Evolutionary conservation across 2,888 invertebrate genomes (phyloP), one percentile per base, ranked within the genome.

Genomic region (Gymnoscelis rufifasciata): DNA sequence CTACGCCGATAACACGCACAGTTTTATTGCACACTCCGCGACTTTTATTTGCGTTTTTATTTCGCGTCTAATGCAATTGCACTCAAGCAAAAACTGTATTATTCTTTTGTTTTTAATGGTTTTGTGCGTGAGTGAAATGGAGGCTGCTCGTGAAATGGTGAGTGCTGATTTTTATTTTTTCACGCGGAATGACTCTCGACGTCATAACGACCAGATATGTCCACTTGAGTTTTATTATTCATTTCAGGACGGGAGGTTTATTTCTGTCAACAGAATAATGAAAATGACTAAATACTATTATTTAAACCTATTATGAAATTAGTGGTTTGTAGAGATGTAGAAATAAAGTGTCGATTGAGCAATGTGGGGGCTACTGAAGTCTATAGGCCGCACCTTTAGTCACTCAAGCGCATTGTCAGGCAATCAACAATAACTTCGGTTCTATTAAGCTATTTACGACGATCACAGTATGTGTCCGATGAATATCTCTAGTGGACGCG

Each of bases 61-160:
- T 78, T 79, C 78, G 67, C 74, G 68, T 78, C 72, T 83, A 87
- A 84, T 84, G 79, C 83, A 83, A 86, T 84, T 84, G 82, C 83
- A 84, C 64, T 80, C 80, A 76, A 83, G 76, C 79, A 78, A 66
- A 73, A 72, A 70, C 74, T 64, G 65, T 77, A 76, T 75, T 79
- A 78, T 75, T 74, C 72, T 72, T 72, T 68, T 74, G 70, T 71
- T 79, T 79, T 75, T 73, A 62, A 81, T 76, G 69, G 71, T 77
- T 78, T 71, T 74, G 82, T 83, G 84, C 73, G 73, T 71, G 71
- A 71, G 74, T 76, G 79, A 77, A 69, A 76, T 71, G 74, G 68
- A 70, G 65, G 62, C 62, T 57, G 51, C 57, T 63, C 58, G 50
- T 65, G 53, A 56, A 74, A 83, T 65, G 84, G 84, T 84, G 67